These are phyloP conservation scores for Anoplopoma fimbria DNA, from an alignment of 2,113 vertebrate genomes.

Conservation along the genomic window DNA sequence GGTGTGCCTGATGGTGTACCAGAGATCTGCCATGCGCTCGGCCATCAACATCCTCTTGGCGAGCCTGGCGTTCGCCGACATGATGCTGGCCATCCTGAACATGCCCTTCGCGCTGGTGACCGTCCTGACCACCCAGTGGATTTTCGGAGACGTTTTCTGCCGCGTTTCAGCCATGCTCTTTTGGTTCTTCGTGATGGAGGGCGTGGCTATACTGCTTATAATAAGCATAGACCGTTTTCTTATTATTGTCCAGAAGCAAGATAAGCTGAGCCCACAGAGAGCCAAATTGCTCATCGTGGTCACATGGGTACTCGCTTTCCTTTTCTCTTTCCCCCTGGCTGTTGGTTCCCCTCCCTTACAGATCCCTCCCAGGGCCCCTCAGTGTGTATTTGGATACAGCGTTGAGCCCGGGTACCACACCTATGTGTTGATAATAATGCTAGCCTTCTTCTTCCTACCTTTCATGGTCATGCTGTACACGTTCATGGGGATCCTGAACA, in stretches of 20 bases:
- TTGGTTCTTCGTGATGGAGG: constrained; percentile 96
- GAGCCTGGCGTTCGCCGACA: constrained; percentile 96
- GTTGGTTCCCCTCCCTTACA: constrained; percentile 91
- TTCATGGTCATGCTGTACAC: constrained; percentile 95
- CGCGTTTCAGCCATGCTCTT: constrained; percentile 96
- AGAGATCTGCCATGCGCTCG: constrained; percentile 96
- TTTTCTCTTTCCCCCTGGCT: constrained; percentile 92
- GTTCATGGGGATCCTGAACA: constrained; percentile 96
- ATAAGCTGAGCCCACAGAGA: constrained; percentile 93
- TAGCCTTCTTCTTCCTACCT: constrained; percentile 94
- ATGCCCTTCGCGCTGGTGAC: constrained; percentile 96
- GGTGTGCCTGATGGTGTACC: constrained; percentile 99
- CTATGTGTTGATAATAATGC: constrained; percentile 90
- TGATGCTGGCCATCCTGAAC: constrained; percentile 95
- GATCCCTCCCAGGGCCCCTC: constrained; percentile 92
- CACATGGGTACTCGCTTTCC: constrained; percentile 91
- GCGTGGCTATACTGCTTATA: constrained; percentile 94
- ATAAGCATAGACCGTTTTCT: constrained; percentile 98
- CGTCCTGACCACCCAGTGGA: constrained; percentile 91
- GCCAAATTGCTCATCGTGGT: constrained; percentile 93
- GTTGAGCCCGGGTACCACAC: constrained; percentile 87
- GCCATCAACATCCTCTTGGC: constrained; percentile 98
- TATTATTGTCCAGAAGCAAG: constrained; percentile 97
- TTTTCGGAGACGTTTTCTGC: constrained; percentile 94
- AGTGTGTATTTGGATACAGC: constrained; percentile 96